Evolutionary conservation across 2,113 vertebrate species (phyloP), one percentile per base, ranked within the genome.

Genomic region (Aythya baeri): DNA sequence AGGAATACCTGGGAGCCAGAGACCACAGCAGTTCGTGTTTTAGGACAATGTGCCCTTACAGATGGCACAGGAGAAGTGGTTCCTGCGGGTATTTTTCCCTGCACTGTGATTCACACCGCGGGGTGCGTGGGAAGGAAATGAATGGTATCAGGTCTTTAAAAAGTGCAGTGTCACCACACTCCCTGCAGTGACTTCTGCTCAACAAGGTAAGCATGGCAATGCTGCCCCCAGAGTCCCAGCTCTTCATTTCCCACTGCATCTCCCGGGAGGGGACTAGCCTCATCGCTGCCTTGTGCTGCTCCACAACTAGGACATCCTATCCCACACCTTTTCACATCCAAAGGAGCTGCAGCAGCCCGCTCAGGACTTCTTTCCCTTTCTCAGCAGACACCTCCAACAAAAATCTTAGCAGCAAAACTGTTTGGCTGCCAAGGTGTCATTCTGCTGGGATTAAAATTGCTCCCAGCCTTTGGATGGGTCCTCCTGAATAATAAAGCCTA

Each of bases 381-480:
- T 31, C 22, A 20, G 14, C 36, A 86, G 85, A 75, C 20, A 55
- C 31, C 31, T 83, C 68, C 61, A 90, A 84, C 31, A 52, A 8
- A 9, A 52, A 46, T 1, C 50, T 71, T 1, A 36, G 32, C 2
- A 32, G 50, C 41, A 71, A 74, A 72, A 32, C 38, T 26, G 2
- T 26, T 91, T 68, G 32, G 66, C 43, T 75, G 74, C 58, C 54
- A 65, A 78, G 77, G 91, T 79, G 41, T n/a, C 38, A 7, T 76
- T 68, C 77, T 75, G 58, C 16, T 79, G 74, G 71, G 77, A 87
- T 49, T 81, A 72, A 92, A 95, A 70, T n/a, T 49, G 71, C 76
- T 86, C 80, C 86, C 36, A 71, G 43, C 61, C 49, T 71, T 72
- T 65, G 91, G 29, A 58, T 31, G 82, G 66, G 76, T 49, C 38